A percentile compares a stretch with the other conserved stretches of the same genome.
These are phyloP conservation scores for Drosophila macrospina DNA, from an alignment of 2,888 invertebrate species.

Conservation along the genomic window DNA sequence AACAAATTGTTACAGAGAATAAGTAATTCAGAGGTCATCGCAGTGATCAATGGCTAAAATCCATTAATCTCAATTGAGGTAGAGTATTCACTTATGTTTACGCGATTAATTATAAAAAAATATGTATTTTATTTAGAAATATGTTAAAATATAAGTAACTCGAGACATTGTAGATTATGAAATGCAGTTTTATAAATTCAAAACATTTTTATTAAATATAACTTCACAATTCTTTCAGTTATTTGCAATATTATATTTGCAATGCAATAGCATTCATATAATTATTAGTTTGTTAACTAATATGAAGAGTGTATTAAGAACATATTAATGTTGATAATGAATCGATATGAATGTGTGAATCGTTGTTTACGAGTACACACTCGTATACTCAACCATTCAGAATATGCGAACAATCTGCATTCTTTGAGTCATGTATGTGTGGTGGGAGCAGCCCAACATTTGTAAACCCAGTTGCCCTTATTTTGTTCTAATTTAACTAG, in stretches of 20 bases:
- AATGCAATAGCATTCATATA: too few species aligned
- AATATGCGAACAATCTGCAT: neutral
- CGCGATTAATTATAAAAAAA: neutral
- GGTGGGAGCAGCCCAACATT: slow-evolving; percentile 9
- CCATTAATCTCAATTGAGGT: neutral
- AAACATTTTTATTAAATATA: too few species aligned
- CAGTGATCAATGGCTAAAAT: neutral
- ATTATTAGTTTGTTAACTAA: too few species aligned
- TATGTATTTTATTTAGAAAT: neutral
- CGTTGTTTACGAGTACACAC: too few species aligned
- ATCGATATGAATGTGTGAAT: too few species aligned
- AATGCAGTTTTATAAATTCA: neutral
- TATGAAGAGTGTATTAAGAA: too few species aligned
- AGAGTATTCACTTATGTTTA: neutral
- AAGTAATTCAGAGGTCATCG: neutral
- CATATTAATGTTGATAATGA: too few species aligned
- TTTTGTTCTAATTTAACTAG: neutral
- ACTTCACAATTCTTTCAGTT: too few species aligned
- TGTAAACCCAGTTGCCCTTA: neutral
- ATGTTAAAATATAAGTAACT: neutral
- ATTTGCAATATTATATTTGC: too few species aligned
- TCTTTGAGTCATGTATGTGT: neutral
- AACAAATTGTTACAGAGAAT: neutral
- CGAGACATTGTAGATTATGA: neutral
- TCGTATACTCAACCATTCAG: slow-evolving; percentile 1